Conservation (phyloP, 2,888 invertebrate genomes). For the Ametastegia equiseti region DNA sequence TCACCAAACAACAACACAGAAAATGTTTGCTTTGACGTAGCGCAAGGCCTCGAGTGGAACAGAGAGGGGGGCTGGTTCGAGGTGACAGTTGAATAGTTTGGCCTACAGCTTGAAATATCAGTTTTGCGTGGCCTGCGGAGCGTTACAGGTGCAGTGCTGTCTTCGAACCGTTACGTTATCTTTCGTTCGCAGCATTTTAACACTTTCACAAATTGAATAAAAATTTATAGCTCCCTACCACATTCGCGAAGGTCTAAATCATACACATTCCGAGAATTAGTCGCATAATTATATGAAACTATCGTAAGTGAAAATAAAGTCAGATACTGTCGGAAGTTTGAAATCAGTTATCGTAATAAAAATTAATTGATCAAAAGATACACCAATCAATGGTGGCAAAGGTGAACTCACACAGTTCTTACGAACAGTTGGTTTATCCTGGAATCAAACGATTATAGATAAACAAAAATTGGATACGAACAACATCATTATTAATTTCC, state of each 20-base stretch:
- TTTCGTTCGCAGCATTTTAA: background rate
- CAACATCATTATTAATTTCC: background rate
- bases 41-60: slow-evolving; percentile 42
- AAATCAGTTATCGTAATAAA: slow-evolving; percentile 17
- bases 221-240: background rate
- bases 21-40: background rate
- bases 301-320: slow-evolving; percentile 14
- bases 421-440: slow-evolving; percentile 32
- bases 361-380: slow-evolving; percentile 1
- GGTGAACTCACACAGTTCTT: slow-evolving; percentile 47
- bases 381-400: slow-evolving; percentile 56
- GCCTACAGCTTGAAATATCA: slow-evolving; percentile 64
- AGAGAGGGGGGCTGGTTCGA: slow-evolving; percentile 65
- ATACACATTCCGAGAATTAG: background rate
- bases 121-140: slow-evolving; percentile 63
- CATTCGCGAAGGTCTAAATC: background rate
- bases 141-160: slow-evolving; percentile 56
- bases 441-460: background rate
- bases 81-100: slow-evolving; percentile 63
- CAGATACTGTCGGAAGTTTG: slow-evolving; percentile 28
- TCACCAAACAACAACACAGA: slow-evolving; percentile 16
- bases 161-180: background rate
- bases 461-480: slow-evolving; percentile 12
- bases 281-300: background rate
- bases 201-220: slow-evolving; percentile 5